Conservation (phyloP, 2,113 vertebrate species). For the Coturnix japonica region DNA sequence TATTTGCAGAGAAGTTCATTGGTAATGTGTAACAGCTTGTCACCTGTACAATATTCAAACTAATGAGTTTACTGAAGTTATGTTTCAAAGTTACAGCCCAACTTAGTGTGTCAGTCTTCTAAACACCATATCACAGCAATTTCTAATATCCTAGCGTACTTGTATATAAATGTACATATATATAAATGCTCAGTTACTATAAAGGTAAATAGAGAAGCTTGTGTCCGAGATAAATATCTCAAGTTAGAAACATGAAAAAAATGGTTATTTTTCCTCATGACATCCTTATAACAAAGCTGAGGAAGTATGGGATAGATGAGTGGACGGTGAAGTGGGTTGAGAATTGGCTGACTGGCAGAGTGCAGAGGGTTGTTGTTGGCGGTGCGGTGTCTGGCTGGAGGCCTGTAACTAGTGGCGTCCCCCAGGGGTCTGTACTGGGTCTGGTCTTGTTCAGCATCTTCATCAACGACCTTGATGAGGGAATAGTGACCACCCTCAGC, state of each 20-base stretch:
- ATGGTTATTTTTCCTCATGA: too few species aligned
- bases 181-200: background rate
- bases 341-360: too few species aligned
- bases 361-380: too few species aligned
- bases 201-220: background rate
- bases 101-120: background rate
- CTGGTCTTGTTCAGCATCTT: too few species aligned
- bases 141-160: background rate
- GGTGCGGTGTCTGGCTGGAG: too few species aligned
- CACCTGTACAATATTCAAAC: background rate
- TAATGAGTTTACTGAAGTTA: background rate
- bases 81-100: background rate
- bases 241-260: fast-evolving
- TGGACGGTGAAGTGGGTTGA: too few species aligned
- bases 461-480: too few species aligned
- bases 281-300: too few species aligned
- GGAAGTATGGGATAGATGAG: too few species aligned
- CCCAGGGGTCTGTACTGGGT: too few species aligned
- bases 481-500: too few species aligned
- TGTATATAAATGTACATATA: background rate
- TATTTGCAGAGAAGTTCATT: background rate
- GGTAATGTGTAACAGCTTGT: background rate
- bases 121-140: background rate
- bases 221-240: background rate
- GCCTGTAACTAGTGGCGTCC: too few species aligned